Base-by-base conservation (phyloP, 2,888 invertebrate genomes). In the Rhingia rostrata region DNA sequence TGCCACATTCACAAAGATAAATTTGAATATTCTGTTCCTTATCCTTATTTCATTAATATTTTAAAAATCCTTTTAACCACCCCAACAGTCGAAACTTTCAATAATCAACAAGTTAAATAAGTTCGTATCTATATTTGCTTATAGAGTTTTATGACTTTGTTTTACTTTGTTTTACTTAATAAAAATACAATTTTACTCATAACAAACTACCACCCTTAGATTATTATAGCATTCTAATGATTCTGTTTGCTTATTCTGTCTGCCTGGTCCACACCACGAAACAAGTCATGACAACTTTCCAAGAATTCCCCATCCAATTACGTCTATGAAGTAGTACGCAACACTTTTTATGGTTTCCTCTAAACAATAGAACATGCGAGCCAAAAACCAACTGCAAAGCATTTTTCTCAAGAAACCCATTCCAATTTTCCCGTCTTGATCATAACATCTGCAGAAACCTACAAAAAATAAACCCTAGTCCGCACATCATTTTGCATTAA, bases 401-500 rank as follows among this genome's bases (percentile, higher is more conserved):
- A 22, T 60, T 51, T 56, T 56, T 74, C 73, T 56, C 12, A 33
- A 49, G 74, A 74, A 74, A 64, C 39, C 33, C 35, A 47, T 45
- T 30, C 9, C n/a, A 10, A 5, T 4, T n/a, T 32, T 12, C 12
- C 7, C 12, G 7, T 10, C 10, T 43, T 43, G 37, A 63, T 22
- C 1, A 2, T 37, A 73, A 54, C 63, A 73, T 63, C 54, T 73
- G 63, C 73, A 53, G 45, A 73, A 14, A 64, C 22, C 32, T 56
- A 64, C n/a, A 0, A 12, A n/a, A n/a, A 43, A 5, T 0, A 43
- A 73, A 30, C 54, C 49, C 32, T 14, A 51, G 56, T 47, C 75
- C 47, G 49, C 58, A 58, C 66, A 67, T 75, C 4, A 37, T 51
- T 75, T 67, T 51, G 60, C 58, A 75, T 75, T 67, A 60, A 75